Base-by-base conservation (phyloP, 2,888 invertebrate genomes). In the Amblyteles armatorius region DNA sequence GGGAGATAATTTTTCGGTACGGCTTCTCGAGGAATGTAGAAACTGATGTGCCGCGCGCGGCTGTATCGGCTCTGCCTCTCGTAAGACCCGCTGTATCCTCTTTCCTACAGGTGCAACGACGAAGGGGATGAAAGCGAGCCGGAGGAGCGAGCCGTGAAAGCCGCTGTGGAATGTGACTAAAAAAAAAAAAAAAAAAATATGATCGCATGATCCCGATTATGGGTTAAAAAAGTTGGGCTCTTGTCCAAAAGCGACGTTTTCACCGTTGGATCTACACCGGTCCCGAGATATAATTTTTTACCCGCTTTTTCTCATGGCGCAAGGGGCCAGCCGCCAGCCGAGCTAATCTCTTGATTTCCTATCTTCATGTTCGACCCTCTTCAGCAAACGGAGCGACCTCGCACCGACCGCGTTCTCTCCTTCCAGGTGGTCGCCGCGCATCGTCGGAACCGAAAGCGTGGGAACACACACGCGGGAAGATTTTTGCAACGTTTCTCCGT, bases 181-280 rank as follows among this genome's bases (percentile, higher is more conserved):
- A 71, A 2, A 36, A 36, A 52, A 33, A 71, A 71, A 52, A 50
- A 26, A 33, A 71, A 71, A 52, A 50, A 26, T 3, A 26, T 29
- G 29, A 13, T 1, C 3, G 7, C 22, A 29, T 6, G 22, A 19
- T 57, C 50, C 19, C 48, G 50, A 36, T 65, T 76, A 76, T 52
- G 50, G 48, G 33, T 65, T 22, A 65, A 76, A 76, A 83, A 76
- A 83, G 44, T 83, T 83, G 79, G 83, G 83, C 79, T 69, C 63
- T 48, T n/a, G 1, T 40, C 83, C 79, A 83, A 74, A 71, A 74
- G 36, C 60, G 19, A 69, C 55, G 63, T 79, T 74, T 79, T 74
- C 33, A 22, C 55, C 26, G n/a, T 7, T 33, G 40, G 26, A 48
- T 13, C 60, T 40, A 22, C 55, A 19, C 19, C 57, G 26, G 26